phyloP scores from a whole-genome alignment of 2,797 vertebrate species.

The Sebastes flavidus region DNA sequence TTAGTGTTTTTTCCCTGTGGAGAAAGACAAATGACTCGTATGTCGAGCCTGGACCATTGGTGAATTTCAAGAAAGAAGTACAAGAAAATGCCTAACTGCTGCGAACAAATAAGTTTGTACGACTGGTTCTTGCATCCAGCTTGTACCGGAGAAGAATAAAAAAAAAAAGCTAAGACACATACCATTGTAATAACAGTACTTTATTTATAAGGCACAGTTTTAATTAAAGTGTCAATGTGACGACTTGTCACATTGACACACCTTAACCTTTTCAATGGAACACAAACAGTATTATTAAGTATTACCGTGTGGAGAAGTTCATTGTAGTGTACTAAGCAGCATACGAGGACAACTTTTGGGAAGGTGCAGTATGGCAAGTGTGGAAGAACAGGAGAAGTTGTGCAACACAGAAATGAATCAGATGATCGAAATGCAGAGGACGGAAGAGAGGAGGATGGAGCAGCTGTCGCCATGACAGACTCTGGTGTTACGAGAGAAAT shows the following conservation, averaged over 20 bases:
- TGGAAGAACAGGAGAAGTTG: background rate
- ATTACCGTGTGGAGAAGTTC: background rate
- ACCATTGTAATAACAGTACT: background rate
- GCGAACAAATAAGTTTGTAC: background rate
- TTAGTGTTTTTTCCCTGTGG: too few relatives aligned
- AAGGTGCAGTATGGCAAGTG: conserved; percentile 17
- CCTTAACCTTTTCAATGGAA: background rate
- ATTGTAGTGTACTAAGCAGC: background rate
- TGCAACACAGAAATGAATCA: conserved; percentile 8
- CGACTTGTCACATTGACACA: too few relatives aligned
- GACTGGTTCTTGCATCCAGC: background rate
- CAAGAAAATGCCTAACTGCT: background rate
- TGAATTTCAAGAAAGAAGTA: background rate
- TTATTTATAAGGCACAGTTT: background rate
- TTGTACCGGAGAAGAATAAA: conserved; percentile 59
- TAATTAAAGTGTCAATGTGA: background rate
- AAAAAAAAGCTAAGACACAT: background rate
- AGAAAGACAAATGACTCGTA: too few relatives aligned
- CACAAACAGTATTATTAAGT: background rate
- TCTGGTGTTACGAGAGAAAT: conserved; percentile 27
- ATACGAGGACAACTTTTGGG: background rate
- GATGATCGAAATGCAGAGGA: conserved; percentile 26
- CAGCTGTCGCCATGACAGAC: conserved; percentile 32
- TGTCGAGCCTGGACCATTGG: too few relatives aligned
- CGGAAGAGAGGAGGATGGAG: conserved; percentile 7